Conservation (phyloP, 1,140 invertebrate species). For the Drosophila trapezifrons region DNA sequence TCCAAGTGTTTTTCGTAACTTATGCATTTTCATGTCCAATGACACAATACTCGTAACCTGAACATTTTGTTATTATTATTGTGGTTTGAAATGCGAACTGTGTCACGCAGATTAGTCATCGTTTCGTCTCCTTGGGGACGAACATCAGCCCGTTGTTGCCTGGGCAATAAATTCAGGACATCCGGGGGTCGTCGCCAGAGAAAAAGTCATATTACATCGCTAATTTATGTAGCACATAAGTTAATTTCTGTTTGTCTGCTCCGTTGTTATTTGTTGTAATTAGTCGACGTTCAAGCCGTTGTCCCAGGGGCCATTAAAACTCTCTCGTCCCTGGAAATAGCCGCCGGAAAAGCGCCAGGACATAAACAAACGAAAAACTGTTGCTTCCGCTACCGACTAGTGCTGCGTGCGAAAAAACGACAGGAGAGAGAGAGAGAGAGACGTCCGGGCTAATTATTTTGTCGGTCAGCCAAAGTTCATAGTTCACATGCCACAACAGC, state of each 20-base stretch:
- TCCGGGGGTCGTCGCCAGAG: conserved; percentile 5
- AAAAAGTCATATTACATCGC: conserved; percentile 67
- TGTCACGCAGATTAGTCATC: conserved; percentile 41
- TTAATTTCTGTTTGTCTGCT: conserved; percentile 73
- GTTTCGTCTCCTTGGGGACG: conserved; percentile 33
- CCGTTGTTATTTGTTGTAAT: conserved; percentile 75
- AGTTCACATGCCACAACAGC: conserved; percentile 65
- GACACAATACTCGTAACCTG: conserved; percentile 4
- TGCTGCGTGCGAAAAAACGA: conserved; percentile 11
- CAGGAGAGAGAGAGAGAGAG: not conserved
- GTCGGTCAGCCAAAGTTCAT: conserved; percentile 78
- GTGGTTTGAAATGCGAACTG: conserved; percentile 13
- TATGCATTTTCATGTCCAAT: not conserved
- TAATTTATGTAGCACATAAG: conserved; percentile 82
- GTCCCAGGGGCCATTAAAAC: conserved; percentile 68
- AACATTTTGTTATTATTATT: conserved; percentile 13
- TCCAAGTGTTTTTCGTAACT: not conserved
- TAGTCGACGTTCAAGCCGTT: conserved; percentile 73
- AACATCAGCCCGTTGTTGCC: conserved; percentile 25
- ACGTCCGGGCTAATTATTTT: conserved; percentile 76
- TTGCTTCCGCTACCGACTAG: conserved; percentile 61
- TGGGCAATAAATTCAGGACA: conserved; percentile 42
- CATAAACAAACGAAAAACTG: conserved; percentile 78
- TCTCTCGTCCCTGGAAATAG: conserved; percentile 37
- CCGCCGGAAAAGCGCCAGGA: conserved; percentile 47